A percentile compares a stretch with the other conserved stretches of the same genome.
Conservation (phyloP, 2,113 vertebrate species). For the Odontesthes bonariensis region DNA sequence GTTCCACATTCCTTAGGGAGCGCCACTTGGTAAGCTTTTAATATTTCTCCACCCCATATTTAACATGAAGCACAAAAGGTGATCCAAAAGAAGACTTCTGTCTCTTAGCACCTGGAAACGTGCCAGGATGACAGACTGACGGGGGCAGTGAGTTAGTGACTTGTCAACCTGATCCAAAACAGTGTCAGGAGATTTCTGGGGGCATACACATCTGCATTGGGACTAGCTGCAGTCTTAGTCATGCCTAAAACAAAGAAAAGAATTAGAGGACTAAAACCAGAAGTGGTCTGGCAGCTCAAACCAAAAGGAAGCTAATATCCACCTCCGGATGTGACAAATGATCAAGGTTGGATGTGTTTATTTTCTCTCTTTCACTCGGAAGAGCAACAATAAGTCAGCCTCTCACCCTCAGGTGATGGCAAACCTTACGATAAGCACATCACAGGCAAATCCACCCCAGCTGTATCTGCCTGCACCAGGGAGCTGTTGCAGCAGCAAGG, state of each 20-base stretch:
- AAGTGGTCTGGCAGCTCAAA: slow-evolving; percentile 16
- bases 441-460: slow-evolving; percentile 63
- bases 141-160: slow-evolving; percentile 38
- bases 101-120: slow-evolving; percentile 43
- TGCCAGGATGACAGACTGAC: slow-evolving; percentile 59
- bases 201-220: slow-evolving; percentile 60
- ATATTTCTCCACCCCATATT: slow-evolving; percentile 22
- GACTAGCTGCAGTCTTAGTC: slow-evolving; percentile 29
- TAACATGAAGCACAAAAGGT: slow-evolving; percentile 53
- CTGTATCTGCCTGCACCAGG: slow-evolving; percentile 69
- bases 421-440: slow-evolving; percentile 73
- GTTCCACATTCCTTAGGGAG: background rate
- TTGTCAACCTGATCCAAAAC: slow-evolving; percentile 64
- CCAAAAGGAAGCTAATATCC: slow-evolving; percentile 8
- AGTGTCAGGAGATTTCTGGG: slow-evolving; percentile 67
- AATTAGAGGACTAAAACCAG: slow-evolving; percentile 30
- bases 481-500: slow-evolving; percentile 56
- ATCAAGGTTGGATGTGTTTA: slow-evolving; percentile 39
- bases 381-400: slow-evolving; percentile 45
- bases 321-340: slow-evolving; percentile 21
- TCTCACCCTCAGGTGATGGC: slow-evolving; percentile 67
- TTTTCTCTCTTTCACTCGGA: slow-evolving; percentile 33
- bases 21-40: background rate
- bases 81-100: slow-evolving; percentile 66
- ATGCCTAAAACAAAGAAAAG: slow-evolving; percentile 55